Percentiles rank a stretch among this genome's conserved stretches.
Evolutionary conservation across 2,113 vertebrate genomes (phyloP).

Genomic region (Heptranchias perlo): DNA sequence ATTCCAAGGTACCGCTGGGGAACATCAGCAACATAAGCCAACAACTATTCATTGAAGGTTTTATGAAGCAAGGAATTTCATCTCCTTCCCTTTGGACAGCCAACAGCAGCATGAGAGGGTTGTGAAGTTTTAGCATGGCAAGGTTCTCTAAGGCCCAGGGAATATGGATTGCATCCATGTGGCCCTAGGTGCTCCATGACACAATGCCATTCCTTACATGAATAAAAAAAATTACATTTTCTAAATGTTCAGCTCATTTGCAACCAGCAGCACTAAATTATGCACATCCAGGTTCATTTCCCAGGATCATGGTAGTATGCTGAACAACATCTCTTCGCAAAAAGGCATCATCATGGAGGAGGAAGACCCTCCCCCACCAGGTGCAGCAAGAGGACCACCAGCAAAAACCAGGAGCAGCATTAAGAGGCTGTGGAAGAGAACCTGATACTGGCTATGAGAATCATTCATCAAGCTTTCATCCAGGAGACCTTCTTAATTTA

Average conservation of each 20-base stretch:
- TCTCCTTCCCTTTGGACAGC: background rate
- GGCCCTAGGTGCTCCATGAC: background rate
- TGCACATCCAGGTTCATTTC: slow-evolving; percentile 7
- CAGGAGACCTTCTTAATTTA: background rate
- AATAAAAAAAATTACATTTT: background rate
- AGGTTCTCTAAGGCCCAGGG: background rate
- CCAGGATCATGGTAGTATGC: background rate
- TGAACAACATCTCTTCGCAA: background rate
- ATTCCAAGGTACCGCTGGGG: background rate
- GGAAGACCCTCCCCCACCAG: too few relatives aligned
- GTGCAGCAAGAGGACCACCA: background rate
- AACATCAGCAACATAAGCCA: slow-evolving; percentile 5
- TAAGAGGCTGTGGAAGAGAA: background rate
- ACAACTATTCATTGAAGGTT: background rate
- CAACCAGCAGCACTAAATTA: background rate
- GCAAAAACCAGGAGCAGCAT: background rate
- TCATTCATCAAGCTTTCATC: background rate
- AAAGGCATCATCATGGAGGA: background rate
- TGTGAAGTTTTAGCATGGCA: background rate
- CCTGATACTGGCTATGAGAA: background rate
- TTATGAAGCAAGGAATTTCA: background rate
- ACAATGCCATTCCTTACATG: background rate
- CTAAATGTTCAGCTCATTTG: background rate
- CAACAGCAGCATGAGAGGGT: background rate
- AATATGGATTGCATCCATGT: background rate